These are phyloP conservation scores for Spermophilus dauricus DNA, from an alignment of 2,113 vertebrate species.

Conservation along the genomic window DNA sequence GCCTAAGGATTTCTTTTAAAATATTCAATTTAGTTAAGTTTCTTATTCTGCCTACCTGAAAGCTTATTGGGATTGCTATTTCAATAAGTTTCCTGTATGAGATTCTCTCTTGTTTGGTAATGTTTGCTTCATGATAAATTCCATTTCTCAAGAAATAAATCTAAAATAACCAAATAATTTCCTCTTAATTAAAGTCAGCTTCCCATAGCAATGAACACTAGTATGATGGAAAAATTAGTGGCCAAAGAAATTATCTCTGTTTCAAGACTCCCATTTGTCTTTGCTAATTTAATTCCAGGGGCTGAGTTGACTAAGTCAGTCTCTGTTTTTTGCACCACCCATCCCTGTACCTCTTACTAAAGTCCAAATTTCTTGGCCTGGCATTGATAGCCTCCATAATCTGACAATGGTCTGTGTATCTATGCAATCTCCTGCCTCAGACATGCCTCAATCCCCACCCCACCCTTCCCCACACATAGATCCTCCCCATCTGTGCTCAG, in stretches of 20 bases:
- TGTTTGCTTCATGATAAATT: slow-evolving; percentile 20
- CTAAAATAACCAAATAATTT: not conserved
- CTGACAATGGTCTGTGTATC: not conserved
- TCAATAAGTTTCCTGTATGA: not conserved
- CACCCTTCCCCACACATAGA: too few species aligned
- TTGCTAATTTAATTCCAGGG: not conserved
- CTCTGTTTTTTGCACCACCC: not conserved
- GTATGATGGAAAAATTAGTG: not conserved
- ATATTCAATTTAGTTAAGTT: not conserved
- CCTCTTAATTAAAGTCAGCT: not conserved
- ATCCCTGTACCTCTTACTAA: not conserved
- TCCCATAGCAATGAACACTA: not conserved
- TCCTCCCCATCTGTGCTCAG: not conserved
- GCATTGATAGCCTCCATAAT: not conserved
- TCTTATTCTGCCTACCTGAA: not conserved
- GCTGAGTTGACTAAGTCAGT: not conserved
- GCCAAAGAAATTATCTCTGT: not conserved
- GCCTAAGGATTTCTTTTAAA: not conserved
- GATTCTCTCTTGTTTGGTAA: not conserved
- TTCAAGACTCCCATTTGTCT: slow-evolving; percentile 38
- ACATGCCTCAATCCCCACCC: not conserved
- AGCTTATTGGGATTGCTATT: not conserved
- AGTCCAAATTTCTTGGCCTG: not conserved
- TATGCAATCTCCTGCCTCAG: not conserved
- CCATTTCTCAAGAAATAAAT: not conserved